Evolutionary conservation across 2,113 vertebrate genomes (phyloP), one percentile per base, ranked within the genome.

Genomic region (Corydoras maculifer): DNA sequence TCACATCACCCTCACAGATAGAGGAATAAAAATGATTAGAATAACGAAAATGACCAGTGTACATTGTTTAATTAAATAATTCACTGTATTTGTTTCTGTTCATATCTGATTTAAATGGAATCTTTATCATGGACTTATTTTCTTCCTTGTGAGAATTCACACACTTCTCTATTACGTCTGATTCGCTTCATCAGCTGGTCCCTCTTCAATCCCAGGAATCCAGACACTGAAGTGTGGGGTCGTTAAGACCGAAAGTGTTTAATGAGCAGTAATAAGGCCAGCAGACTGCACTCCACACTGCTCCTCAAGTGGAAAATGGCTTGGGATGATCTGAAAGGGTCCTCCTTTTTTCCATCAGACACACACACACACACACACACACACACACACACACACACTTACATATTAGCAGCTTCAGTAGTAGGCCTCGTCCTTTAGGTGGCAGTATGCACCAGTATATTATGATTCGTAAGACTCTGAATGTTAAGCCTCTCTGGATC

Each of bases 361-460:
- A 9, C 13, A 18, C 18, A 61, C 48, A 29, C n/a, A 62, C 48
- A 61, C 59, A 13, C 59, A 62, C 59, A 62, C 58, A 29, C 18
- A 59, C 7, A 30, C 8, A 32, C n/a, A 29, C 14, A 62, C 48
- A 61, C 59, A 13, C 59, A 61, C 59, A 61, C 58, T 29, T 29
- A 59, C 6, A 30, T 10, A 32, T 65, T 11, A 30, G 7, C 29
- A 51, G 29, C 25, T 14, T 50, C 5, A 57, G 57, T 61, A 67
- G 66, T 53, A 53, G 10, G 31, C 3, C 29, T 50, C 4, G 49
- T 67, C 77, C 77, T 73, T 70, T 55, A 54, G 71, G 62, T 67
- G 70, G 66, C 74, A 70, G 77, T 53, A n/a, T 76, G 35, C 48
- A 18, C 43, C 69, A 71, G 31, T 18, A 25, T 25, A 25, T 32